Evolutionary conservation across 2,888 invertebrate genomes (phyloP), one percentile per base, ranked within the genome.

Genomic region (Thera britannica): DNA sequence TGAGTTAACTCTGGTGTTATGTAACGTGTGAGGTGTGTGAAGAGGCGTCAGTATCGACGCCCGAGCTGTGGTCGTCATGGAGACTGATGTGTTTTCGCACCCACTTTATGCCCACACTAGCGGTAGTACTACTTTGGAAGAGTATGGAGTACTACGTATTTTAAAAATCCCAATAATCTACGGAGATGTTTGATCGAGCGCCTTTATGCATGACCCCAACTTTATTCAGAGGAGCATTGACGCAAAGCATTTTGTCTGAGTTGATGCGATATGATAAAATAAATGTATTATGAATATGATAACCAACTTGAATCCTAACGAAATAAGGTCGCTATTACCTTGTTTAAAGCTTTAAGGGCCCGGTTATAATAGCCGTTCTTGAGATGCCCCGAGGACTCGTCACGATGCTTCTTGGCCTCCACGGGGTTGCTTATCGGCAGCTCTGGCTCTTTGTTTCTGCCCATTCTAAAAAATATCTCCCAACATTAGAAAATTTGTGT

Each of bases 301-400:
- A 58, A 35, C 11, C 35, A 49, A 49, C 58, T n/a, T n/a, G 23
- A 51, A 7, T 7, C 8, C 23, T 51, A 23, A 12, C 23, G 2
- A 1, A 12, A 23, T 59, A 38, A 59, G 48, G 5, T 38, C 8
- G 9, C 2, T 38, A 38, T 60, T 71, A 90, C 97, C 95, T 96
- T 96, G 80, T 96, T 95, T 75, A 97, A 96, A 1, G 97, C 95
- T 9, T 89, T 87, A 7, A 97, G 90, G 0, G 97, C 96, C 79
- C 96, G 96, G 23, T 95, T 94, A 76, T 96, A 96, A 86, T 96
- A 96, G 9, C 96, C 96, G 73, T 95, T 95, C 90, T 97, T 97
- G 83, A 96, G 94, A 79, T 97, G 97, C 46, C 96, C 96, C 12
- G 95, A 94, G 8, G 97, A 96, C 85, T 97, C 97, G 84, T 97